A percentile compares a stretch with the other conserved stretches of the same genome.
Evolutionary conservation across 53 echinoderm and acorn worm genomes (phyloP).

Genomic region (Holothuria scabra): DNA sequence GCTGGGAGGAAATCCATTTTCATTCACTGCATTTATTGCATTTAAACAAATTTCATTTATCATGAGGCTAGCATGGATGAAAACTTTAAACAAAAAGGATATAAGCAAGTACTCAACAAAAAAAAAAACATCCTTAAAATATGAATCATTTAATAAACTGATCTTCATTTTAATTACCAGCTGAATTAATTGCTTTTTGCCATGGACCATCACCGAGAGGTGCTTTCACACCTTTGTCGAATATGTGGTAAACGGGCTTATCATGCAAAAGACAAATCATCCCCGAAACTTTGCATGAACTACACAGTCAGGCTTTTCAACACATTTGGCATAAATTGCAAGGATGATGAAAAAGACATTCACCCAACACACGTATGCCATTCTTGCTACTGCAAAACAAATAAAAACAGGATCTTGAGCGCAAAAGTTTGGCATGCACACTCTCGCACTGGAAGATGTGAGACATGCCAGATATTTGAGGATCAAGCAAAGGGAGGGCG

Average conservation of each 20-base stretch:
- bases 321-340: conserved; percentile 15
- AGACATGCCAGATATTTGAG: neutral
- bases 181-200: no score
- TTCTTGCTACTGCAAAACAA: conserved; percentile 8
- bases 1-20: no score
- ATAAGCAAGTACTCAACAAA: no score
- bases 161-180: no score
- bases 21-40: no score
- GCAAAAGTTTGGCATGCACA: conserved; percentile 18
- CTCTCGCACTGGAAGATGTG: neutral
- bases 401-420: neutral
- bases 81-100: no score
- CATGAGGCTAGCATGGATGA: no score
- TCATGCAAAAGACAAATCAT: neutral
- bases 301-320: neutral
- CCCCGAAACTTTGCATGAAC: neutral
- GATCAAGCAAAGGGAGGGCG: conserved; percentile 13
- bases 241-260: neutral
- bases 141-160: no score
- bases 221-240: neutral
- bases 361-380: conserved; percentile 2
- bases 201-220: no score
- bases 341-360: conserved; percentile 6
- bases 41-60: no score
- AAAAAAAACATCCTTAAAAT: no score